Evolutionary conservation across 2,113 vertebrate genomes (phyloP).

Genomic region (Phyllostomus discolor): DNA sequence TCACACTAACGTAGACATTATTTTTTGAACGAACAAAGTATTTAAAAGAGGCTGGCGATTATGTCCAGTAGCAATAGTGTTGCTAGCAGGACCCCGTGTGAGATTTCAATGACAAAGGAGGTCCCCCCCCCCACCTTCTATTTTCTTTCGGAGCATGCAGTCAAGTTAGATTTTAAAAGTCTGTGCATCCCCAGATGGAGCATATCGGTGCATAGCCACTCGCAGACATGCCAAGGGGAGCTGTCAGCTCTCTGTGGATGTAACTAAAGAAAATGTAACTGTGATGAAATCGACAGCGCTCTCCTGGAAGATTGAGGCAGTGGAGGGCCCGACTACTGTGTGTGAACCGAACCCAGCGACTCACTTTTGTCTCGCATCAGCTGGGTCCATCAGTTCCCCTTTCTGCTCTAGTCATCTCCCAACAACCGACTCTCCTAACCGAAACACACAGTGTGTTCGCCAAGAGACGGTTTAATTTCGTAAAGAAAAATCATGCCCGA

Average conservation of each 20-base stretch:
- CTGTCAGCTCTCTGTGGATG: neutral
- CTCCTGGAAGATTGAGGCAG: neutral
- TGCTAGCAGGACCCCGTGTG: neutral
- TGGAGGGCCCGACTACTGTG: neutral
- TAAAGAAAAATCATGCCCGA: slow-evolving; percentile 60
- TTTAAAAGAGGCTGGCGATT: neutral
- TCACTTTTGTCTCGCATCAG: neutral
- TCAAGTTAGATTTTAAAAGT: neutral
- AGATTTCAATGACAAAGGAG: neutral
- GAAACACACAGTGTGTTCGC: slow-evolving; percentile 28
- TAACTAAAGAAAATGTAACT: neutral
- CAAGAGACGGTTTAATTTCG: slow-evolving; percentile 70
- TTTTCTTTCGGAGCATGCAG: neutral
- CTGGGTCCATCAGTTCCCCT: neutral
- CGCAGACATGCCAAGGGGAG: neutral
- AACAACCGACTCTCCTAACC: neutral
- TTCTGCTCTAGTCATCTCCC: slow-evolving; percentile 30
- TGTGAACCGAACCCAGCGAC: no score
- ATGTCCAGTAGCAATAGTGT: neutral
- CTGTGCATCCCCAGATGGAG: neutral
- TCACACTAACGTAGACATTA: neutral
- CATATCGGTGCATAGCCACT: neutral
- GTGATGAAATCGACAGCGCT: neutral
- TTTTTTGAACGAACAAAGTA: neutral
- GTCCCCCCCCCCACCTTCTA: no score